Conservation (phyloP, 2,113 vertebrate species). For the Nothobranchius kuhntae region DNA sequence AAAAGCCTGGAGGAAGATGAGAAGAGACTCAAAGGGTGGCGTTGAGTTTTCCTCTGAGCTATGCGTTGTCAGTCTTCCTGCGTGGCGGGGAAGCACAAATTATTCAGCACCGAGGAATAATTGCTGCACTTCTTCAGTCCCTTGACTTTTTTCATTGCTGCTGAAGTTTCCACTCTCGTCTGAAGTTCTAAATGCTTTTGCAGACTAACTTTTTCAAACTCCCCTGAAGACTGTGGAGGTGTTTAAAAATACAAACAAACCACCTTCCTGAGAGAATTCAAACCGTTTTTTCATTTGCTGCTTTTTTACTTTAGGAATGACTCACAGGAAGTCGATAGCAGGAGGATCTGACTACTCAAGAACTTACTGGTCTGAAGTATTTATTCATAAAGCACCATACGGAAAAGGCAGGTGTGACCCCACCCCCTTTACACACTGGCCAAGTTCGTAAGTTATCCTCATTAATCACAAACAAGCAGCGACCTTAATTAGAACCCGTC, state of each 20-base stretch:
- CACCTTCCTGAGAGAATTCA: slow-evolving; percentile 29
- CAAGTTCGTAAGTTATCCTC: slow-evolving; percentile 19
- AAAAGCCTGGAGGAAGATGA: slow-evolving; percentile 12
- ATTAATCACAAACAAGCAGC: slow-evolving; percentile 48
- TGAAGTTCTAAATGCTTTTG: slow-evolving; percentile 32
- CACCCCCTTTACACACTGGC: too few relatives aligned
- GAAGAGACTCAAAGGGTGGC: background rate
- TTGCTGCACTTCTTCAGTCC: slow-evolving; percentile 33
- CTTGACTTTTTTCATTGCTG: slow-evolving; percentile 4
- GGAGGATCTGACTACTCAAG: background rate
- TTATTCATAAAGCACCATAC: background rate
- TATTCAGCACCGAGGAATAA: slow-evolving; percentile 50
- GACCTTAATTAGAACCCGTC: slow-evolving; percentile 70
- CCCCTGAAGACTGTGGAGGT: slow-evolving; percentile 26
- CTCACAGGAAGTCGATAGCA: background rate
- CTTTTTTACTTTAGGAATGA: slow-evolving; percentile 8
- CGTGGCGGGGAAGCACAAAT: slow-evolving; percentile 4
- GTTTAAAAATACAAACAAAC: slow-evolving; percentile 15
- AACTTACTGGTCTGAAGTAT: slow-evolving; percentile 4
- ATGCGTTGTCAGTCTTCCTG: slow-evolving; percentile 14
- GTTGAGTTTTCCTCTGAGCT: slow-evolving; percentile 14
- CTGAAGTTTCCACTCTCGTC: slow-evolving; percentile 38
- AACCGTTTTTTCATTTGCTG: background rate
- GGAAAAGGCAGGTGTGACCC: slow-evolving; percentile 1
- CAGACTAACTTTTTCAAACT: slow-evolving; percentile 32